Conservation (phyloP, 2,113 vertebrate genomes). For the Cettia cetti region DNA sequence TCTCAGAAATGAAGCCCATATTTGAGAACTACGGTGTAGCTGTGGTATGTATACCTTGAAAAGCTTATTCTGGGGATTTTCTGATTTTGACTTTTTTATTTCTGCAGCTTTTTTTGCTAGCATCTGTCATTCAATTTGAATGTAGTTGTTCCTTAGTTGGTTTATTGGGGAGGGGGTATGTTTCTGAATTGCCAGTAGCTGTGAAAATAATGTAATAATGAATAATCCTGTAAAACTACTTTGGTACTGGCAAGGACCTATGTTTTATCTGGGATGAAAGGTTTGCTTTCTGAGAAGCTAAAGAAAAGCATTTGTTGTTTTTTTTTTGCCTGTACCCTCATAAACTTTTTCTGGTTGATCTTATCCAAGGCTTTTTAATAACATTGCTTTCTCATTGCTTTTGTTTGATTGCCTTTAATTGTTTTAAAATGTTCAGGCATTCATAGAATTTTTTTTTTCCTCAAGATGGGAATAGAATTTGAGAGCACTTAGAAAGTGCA, state of each 20-base stretch:
- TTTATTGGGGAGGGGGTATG: not conserved
- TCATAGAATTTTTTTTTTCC: not conserved
- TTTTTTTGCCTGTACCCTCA: not conserved
- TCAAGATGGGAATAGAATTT: not conserved
- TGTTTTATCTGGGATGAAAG: constrained; percentile 1
- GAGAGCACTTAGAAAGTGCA: not conserved
- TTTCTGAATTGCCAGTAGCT: not conserved
- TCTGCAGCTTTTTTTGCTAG: not conserved
- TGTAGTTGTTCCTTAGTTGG: not conserved
- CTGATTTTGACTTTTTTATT: not conserved
- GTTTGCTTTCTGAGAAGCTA: constrained; percentile 16
- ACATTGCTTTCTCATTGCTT: not conserved
- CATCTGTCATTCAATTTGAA: not conserved
- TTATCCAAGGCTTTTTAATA: not conserved
- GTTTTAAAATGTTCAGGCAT: not conserved
- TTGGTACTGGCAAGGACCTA: not conserved
- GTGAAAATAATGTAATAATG: not conserved
- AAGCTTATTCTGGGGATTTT: not conserved
- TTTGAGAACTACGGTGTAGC: not conserved
- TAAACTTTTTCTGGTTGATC: not conserved
- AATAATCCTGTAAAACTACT: constrained; percentile 3
- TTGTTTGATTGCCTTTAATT: not conserved
- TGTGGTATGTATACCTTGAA: not conserved
- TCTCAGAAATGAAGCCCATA: not conserved
- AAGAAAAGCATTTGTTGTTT: not conserved